Base-by-base conservation (phyloP, 2,888 invertebrate species). In the Scaptomyza tumidula region DNA sequence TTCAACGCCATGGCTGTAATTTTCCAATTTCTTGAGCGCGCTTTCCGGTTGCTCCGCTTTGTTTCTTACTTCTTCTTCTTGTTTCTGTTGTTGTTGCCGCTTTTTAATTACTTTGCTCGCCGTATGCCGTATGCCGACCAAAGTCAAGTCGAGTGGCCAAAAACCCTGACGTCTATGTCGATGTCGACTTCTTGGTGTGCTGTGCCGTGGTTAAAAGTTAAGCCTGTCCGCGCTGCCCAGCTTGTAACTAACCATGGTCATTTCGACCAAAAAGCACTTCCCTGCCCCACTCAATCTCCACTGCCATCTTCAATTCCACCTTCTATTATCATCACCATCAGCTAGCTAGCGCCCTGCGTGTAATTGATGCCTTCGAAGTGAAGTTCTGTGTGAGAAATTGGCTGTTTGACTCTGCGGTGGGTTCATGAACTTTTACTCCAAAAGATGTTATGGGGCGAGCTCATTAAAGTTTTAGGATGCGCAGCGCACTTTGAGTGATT, bases 61-160 rank as follows among this genome's bases (percentile, higher is more conserved):
- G 49, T 9, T 54, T 53, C 54, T 69, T 49, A 50, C 24, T 55
- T 35, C 24, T 55, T 35, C 24, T 45, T 55, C 13, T 13, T 60
- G 55, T 52, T 65, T 45, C 29, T 33, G 29, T 63, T 50, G 55
- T 16, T 45, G 48, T 24, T 53, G 65, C 55, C 46, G 68, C 67
- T 86, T 86, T 84, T 88, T 84, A 83, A 83, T 83, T 83, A 83
- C 84, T 83, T 88, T 86, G 72, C 55, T 59, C 45, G 54, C 52
- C 45, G 43, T 61, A 37, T 37, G 54, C 52, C 45, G 43, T 61
- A 37, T 37, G 39, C 48, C 61, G 59, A 41, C 41, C 41, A 41
- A 79, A 75, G 76, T 56, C 80, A 80, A 79, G 71, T 84, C 89
- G 73, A 84, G 87, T 88, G 87, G 85, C 87, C 84, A 50, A 60